Evolutionary conservation across 2,797 vertebrate genomes (phyloP).

Genomic region (Diplodus puntazzo): DNA sequence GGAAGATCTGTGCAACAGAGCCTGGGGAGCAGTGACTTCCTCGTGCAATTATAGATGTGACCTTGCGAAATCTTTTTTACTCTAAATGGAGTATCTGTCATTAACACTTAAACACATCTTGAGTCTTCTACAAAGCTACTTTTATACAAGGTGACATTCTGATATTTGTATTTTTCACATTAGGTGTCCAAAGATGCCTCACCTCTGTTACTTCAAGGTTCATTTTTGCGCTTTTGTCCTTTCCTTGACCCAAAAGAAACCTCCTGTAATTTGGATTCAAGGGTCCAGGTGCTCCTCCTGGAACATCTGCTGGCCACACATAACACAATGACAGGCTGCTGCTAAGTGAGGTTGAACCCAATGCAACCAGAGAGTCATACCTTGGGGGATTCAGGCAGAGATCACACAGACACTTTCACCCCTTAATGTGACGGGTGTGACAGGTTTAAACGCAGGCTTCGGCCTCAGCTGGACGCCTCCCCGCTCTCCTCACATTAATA

Average conservation of each 20-base stretch:
- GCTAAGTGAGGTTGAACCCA: conserved; percentile 29
- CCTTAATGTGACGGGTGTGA: conserved; percentile 30
- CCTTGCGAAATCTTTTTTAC: conserved; percentile 45
- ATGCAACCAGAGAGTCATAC: conserved; percentile 31
- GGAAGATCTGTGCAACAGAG: conserved; percentile 16
- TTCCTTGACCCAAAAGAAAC: conserved; percentile 23
- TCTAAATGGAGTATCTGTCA: conserved; percentile 6
- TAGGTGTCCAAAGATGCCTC: neutral
- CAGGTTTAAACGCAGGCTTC: conserved; percentile 27
- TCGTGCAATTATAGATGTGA: conserved; percentile 31
- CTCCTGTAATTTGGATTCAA: conserved; percentile 18
- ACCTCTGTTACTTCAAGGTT: neutral
- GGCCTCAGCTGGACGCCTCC: conserved; percentile 53
- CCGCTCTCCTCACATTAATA: conserved; percentile 46
- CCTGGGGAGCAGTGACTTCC: conserved; percentile 45
- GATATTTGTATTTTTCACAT: neutral
- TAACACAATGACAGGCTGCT: conserved; percentile 48
- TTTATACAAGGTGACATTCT: neutral
- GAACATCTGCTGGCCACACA: conserved; percentile 57
- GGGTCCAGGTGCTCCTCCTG: conserved; percentile 46
- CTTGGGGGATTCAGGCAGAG: conserved; percentile 36
- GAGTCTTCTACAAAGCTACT: neutral
- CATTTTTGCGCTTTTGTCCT: conserved; percentile 14
- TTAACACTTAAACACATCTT: neutral
- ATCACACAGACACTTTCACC: conserved; percentile 45